Base-by-base conservation (phyloP, 1,140 invertebrate genomes). In the Papilio aristodemus region DNA sequence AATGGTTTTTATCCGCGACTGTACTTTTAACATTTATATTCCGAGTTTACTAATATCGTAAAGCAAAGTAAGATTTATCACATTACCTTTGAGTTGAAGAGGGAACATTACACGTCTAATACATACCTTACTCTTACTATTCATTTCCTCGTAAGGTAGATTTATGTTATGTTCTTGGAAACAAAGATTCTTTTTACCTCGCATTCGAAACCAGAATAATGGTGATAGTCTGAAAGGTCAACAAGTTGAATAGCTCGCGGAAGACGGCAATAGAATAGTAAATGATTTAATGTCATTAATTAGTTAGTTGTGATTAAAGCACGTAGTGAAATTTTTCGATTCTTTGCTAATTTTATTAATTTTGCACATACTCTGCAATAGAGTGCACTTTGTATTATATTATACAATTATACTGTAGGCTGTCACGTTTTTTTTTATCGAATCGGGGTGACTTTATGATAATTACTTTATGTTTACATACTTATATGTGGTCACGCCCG, bases 151-250 rank as follows among this genome's bases (percentile, higher is more conserved):
- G 10, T 54, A 10, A 54, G 19, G 19, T 0, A 54, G 8, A 54
- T 54, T 54, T 54, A 54, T 54, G 46, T 54, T 22, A 54, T 22
- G 10, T 54, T 54, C 46, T 11, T 22, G 10, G 17, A 10, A 54
- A 22, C 22, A 7, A 54, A 50, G 22, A 4, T 22, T 54, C 22
- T 9, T 54, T 54, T 54, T 54, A 54, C 46, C 19, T 22, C 46
- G 10, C 9, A 54, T 17, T 54, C 10, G 8, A 11, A 54, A 11
- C 11, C 19, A 13, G 4, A 19, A 22, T 13, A 54, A 22, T 54
- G 9, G 46, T 13, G 46, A 25, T 54, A 46, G 7, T 19, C 11
- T 46, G 43, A 6, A 22, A 46, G 4, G 17, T 7, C 17, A 46
- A 43, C 41, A 14, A 17, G 41, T 10, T 14, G 41, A n/a, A n/a